Evolutionary conservation across 2,797 vertebrate genomes (phyloP).

Genomic region (Sebastes cheni): DNA sequence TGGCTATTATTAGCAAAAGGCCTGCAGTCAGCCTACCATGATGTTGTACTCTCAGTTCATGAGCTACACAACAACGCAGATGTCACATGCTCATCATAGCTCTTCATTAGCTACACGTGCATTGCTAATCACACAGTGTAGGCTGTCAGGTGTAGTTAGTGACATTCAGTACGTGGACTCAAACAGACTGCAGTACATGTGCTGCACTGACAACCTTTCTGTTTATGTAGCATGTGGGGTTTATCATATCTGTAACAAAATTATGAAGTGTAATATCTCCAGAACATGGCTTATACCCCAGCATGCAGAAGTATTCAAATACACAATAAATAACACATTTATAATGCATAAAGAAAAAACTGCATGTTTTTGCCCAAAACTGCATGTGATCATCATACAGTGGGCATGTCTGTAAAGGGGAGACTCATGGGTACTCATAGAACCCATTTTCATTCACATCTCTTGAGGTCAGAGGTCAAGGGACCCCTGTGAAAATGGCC

Average conservation of each 20-base stretch:
- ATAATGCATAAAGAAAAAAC: too few relatives aligned
- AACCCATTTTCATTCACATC: too few relatives aligned
- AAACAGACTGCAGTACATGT: background rate
- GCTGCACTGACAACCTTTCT: background rate
- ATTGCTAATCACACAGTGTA: slow-evolving; percentile 1
- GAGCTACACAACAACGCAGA: slow-evolving; percentile 37
- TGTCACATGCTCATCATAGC: slow-evolving; percentile 25
- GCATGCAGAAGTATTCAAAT: too few relatives aligned
- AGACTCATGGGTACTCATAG: accelerated
- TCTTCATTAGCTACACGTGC: slow-evolving; percentile 8
- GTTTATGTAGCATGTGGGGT: background rate
- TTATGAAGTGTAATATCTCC: background rate
- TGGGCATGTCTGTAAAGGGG: too few relatives aligned
- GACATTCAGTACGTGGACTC: background rate
- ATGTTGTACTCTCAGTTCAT: slow-evolving; percentile 29
- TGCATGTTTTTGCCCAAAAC: too few relatives aligned
- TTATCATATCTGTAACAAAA: background rate
- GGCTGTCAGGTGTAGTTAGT: slow-evolving; percentile 6
- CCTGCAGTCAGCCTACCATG: slow-evolving; percentile 52
- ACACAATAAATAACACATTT: too few relatives aligned
- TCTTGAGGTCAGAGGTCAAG: too few relatives aligned
- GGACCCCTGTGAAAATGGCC: too few relatives aligned
- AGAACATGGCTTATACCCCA: background rate
- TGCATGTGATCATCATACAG: accelerated
- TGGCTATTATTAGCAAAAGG: slow-evolving; percentile 70